These are phyloP conservation scores for Cavia aperea DNA, from an alignment of 2,113 vertebrate species.

Conservation along the genomic window DNA sequence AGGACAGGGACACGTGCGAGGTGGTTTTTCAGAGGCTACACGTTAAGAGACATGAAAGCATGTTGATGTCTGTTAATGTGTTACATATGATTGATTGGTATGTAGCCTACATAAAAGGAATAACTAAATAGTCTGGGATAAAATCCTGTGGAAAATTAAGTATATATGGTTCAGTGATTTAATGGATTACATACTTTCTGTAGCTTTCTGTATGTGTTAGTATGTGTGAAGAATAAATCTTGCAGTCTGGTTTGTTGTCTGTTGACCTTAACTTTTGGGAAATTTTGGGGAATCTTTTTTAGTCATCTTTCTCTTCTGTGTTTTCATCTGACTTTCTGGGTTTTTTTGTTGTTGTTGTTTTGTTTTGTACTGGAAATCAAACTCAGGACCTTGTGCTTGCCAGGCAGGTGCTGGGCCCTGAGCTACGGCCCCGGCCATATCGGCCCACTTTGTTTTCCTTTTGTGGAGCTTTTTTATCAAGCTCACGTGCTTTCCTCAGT, in stretches of 20 bases:
- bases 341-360: neutral
- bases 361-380: no score
- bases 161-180: neutral
- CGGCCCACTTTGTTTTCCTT: neutral
- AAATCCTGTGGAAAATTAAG: neutral
- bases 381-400: no score
- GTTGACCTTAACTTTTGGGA: neutral
- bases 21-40: neutral
- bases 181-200: neutral
- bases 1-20: neutral
- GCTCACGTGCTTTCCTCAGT: neutral
- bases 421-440: no score
- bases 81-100: neutral
- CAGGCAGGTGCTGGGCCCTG: no score
- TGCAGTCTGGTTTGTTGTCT: neutral
- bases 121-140: neutral
- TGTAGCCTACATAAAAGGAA: neutral
- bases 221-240: neutral
- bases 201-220: neutral
- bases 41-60: neutral
- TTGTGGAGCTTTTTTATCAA: neutral
- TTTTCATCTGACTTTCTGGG: neutral
- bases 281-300: neutral
- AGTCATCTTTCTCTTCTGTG: neutral
- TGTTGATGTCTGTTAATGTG: neutral